Evolutionary conservation across 2,797 vertebrate genomes (phyloP).

Genomic region (Notolepis coatsorum): DNA sequence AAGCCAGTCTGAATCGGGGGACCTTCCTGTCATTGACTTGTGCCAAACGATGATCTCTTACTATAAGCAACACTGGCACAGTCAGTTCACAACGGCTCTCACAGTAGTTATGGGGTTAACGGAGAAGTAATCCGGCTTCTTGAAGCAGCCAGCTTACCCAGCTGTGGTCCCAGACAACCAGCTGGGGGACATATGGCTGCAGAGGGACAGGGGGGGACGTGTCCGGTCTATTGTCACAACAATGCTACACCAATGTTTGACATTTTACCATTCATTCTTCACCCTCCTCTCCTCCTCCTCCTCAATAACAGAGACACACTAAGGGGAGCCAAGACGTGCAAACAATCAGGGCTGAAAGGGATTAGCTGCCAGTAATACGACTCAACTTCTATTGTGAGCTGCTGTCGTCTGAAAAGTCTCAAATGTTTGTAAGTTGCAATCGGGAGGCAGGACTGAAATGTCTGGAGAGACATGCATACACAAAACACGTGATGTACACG

Average conservation of each 20-base stretch:
- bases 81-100: no score
- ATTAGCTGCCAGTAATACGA: conserved; percentile 64
- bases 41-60: no score
- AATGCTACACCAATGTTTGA: conserved; percentile 56
- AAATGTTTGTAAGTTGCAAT: conserved; percentile 36
- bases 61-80: no score
- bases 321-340: conserved; percentile 47
- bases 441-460: conserved; percentile 27
- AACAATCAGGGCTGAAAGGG: conserved; percentile 73
- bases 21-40: no score
- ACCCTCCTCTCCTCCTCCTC: conserved; percentile 13
- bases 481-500: no score
- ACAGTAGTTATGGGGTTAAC: no score
- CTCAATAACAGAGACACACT: conserved; percentile 39
- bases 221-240: conserved; percentile 20
- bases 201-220: conserved; percentile 30
- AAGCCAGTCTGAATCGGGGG: no score
- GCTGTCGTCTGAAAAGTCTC: conserved; percentile 47
- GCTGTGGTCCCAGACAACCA: conserved; percentile 10
- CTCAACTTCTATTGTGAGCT: conserved; percentile 52
- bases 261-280: conserved; percentile 59
- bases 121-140: no score
- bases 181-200: conserved; percentile 30
- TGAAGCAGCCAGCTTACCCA: no score
- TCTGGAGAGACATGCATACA: conserved; percentile 31